phyloP scores from a whole-genome alignment of 2,113 vertebrate genomes.

The Elgaria multicarinata region DNA sequence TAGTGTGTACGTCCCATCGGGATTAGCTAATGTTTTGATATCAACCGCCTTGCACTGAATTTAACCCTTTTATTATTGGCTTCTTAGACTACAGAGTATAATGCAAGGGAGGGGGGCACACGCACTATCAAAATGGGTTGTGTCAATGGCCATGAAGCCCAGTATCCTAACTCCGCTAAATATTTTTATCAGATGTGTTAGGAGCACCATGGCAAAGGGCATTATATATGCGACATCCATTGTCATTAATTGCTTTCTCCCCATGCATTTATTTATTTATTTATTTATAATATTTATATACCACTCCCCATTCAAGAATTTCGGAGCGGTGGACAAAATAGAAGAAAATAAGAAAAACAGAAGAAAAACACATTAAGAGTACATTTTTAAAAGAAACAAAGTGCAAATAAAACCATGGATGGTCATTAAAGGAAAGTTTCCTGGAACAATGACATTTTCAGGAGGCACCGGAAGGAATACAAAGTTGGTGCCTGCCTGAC shows the following conservation, averaged over 20 bases:
- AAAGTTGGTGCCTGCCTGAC: too few relatives aligned
- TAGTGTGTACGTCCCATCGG: accelerated
- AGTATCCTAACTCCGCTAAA: not conserved
- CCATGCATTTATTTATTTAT: too few relatives aligned
- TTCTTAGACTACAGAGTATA: not conserved
- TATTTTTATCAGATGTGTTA: not conserved
- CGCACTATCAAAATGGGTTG: not conserved
- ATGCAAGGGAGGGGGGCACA: not conserved
- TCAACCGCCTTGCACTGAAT: slow-evolving; percentile 15
- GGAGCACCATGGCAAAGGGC: not conserved
- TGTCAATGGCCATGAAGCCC: not conserved
- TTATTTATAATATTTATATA: too few relatives aligned
- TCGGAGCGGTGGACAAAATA: too few relatives aligned
- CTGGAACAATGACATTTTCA: too few relatives aligned
- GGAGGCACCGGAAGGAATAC: too few relatives aligned
- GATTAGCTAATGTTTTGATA: slow-evolving; percentile 40
- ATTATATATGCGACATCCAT: not conserved
- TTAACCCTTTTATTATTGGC: slow-evolving; percentile 22
- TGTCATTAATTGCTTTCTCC: not conserved
- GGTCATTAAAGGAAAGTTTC: too few relatives aligned
- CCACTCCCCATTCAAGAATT: too few relatives aligned
- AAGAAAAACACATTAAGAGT: too few relatives aligned
- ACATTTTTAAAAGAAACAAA: too few relatives aligned
- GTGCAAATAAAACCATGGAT: too few relatives aligned
- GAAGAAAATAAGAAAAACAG: too few relatives aligned